Conservation (phyloP, 1,140 invertebrate species). For the Phenacoccus solenopsis region DNA sequence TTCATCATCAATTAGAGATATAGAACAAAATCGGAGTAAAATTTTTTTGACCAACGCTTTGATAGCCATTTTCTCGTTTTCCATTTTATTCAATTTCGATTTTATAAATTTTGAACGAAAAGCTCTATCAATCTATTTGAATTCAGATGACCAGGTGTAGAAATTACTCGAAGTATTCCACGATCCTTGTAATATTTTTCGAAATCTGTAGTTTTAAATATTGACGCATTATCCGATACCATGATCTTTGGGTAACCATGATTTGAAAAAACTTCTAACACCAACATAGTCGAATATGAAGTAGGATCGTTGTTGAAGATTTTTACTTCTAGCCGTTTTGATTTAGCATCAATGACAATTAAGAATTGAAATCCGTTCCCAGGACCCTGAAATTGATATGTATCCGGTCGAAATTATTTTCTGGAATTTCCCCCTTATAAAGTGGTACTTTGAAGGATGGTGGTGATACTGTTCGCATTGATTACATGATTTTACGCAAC, state of each 20-base stretch:
- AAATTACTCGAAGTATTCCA: too few species aligned
- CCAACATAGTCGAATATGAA: not conserved
- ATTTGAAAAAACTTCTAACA: not conserved
- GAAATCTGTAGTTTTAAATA: not conserved
- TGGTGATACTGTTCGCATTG: constrained; percentile 25
- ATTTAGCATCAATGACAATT: constrained; percentile 34
- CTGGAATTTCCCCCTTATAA: constrained; percentile 27
- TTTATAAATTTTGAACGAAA: too few species aligned
- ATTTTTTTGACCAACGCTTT: too few species aligned
- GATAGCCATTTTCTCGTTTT: too few species aligned
- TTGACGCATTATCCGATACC: not conserved
- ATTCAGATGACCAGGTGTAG: too few species aligned
- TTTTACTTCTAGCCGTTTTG: constrained; percentile 19
- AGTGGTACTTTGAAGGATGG: constrained; percentile 21
- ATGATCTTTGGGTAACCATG: constrained; percentile 3
- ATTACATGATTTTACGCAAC: constrained; percentile 19
- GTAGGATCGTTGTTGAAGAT: not conserved
- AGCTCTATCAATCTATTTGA: too few species aligned
- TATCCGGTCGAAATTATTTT: constrained; percentile 27
- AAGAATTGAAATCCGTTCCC: constrained; percentile 31
- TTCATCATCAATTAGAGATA: too few species aligned
- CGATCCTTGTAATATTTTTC: too few species aligned
- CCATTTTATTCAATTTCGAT: too few species aligned
- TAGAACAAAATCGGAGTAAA: too few species aligned
- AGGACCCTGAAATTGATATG: constrained; percentile 31